Percentiles rank a stretch among this genome's conserved stretches.
These are phyloP conservation scores for Amazona vittata DNA, from an alignment of 2,113 vertebrate species.

Conservation along the genomic window DNA sequence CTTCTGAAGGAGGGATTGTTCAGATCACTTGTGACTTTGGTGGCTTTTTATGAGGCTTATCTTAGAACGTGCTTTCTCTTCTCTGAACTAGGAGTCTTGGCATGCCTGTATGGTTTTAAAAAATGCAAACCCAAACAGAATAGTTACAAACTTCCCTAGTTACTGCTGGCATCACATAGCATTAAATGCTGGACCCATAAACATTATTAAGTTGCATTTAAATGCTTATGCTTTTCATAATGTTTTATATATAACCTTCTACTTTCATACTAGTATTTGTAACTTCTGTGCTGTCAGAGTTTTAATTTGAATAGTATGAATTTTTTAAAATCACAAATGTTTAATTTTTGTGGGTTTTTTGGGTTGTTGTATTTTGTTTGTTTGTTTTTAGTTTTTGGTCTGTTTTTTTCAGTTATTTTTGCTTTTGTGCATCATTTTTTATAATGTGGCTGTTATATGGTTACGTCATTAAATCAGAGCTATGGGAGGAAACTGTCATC, in stretches of 20 bases:
- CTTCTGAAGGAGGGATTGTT: not conserved
- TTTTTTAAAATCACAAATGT: not conserved
- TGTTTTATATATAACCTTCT: not conserved
- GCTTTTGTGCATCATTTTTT: not conserved
- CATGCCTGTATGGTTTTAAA: not conserved
- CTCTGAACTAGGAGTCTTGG: not conserved
- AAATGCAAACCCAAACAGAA: not conserved
- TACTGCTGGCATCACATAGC: not conserved
- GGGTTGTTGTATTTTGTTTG: not conserved
- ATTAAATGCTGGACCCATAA: not conserved
- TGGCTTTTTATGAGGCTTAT: not conserved
- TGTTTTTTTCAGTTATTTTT: not conserved
- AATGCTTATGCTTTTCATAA: not conserved
- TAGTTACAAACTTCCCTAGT: rapidly evolving
- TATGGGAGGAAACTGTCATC: not conserved
- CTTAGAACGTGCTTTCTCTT: not conserved
- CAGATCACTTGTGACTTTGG: not conserved
- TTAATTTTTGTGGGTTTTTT: not conserved
- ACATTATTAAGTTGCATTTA: not conserved
- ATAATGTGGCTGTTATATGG: not conserved
- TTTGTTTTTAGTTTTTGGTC: not conserved
- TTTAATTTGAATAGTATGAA: not conserved
- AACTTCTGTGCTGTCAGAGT: not conserved
- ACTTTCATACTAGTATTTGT: not conserved
- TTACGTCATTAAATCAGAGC: not conserved